Evolutionary conservation across 2,113 vertebrate genomes (phyloP).

Genomic region (Triplophysa tibetana): DNA sequence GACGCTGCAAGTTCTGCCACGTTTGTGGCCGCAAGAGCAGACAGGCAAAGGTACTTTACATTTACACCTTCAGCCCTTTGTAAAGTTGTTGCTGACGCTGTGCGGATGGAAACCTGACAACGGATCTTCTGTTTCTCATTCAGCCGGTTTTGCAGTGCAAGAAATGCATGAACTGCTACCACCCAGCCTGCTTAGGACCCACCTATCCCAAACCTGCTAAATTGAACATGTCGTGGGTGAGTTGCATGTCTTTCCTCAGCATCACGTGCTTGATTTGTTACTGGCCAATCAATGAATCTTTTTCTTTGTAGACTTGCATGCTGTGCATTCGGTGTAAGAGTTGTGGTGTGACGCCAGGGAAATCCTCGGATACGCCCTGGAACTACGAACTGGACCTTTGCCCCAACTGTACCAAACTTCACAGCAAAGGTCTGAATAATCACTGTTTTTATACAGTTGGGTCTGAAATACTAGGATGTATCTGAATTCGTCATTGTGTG

Average conservation of each 20-base stretch:
- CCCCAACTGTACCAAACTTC: constrained; percentile 80
- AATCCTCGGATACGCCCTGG: constrained; percentile 80
- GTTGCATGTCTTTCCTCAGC: background rate
- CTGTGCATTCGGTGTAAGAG: constrained; percentile 89
- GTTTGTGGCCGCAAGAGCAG: constrained; percentile 87
- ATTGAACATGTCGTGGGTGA: constrained; percentile 83
- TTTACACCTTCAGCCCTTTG: background rate
- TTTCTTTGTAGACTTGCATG: constrained; percentile 80
- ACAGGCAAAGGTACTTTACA: constrained; percentile 75
- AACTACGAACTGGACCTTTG: constrained; percentile 84
- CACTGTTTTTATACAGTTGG: background rate
- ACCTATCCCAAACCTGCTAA: constrained; percentile 85
- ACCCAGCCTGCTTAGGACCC: constrained; percentile 85
- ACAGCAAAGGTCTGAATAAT: constrained; percentile 76
- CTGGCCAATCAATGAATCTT: background rate
- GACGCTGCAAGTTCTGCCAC: constrained; percentile 88
- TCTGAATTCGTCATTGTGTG: background rate
- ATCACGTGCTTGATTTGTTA: background rate
- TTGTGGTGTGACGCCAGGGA: constrained; percentile 87
- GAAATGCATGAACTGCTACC: constrained; percentile 85
- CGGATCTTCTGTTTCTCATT: background rate
- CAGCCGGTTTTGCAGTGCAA: constrained; percentile 87
- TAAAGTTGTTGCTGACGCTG: background rate
- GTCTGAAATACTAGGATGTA: background rate
- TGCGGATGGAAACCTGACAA: background rate